phyloP scores from a whole-genome alignment of 2,888 invertebrate species.

The Cosmorhoe ocellata region DNA sequence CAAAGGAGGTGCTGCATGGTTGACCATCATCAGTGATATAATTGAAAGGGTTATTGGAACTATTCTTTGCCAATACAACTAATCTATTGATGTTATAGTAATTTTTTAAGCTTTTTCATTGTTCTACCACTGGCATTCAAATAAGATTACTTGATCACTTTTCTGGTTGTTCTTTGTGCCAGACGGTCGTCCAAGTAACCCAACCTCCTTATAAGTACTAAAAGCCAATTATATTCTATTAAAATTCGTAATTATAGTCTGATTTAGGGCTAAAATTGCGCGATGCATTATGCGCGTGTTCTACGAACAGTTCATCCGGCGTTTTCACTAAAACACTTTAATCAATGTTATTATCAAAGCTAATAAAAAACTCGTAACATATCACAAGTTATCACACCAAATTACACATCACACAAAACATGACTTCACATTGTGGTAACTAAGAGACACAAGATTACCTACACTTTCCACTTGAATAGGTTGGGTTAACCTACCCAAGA shows the following conservation, averaged over 20 bases:
- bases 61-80: no score
- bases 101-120: no score
- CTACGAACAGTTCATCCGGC: slow-evolving; percentile 65
- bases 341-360: slow-evolving; percentile 50
- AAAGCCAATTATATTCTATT: slow-evolving; percentile 66
- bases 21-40: no score
- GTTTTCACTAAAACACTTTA: slow-evolving; percentile 56
- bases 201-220: slow-evolving; percentile 64
- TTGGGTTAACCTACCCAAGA: slow-evolving; percentile 13
- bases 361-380: slow-evolving; percentile 48
- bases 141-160: no score
- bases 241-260: slow-evolving; percentile 43
- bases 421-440: slow-evolving; percentile 27
- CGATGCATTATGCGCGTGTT: slow-evolving; percentile 61
- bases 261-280: slow-evolving; percentile 48
- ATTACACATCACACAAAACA: slow-evolving; percentile 33
- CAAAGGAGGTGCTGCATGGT: slow-evolving; percentile 1
- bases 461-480: slow-evolving; percentile 16
- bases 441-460: slow-evolving; percentile 29
- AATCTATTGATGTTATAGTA: no score
- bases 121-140: no score
- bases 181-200: background rate
- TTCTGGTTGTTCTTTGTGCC: background rate
- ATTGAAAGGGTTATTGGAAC: no score
- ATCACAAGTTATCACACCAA: slow-evolving; percentile 69